Percentiles rank a stretch among this genome's conserved stretches.
phyloP scores from a whole-genome alignment of 2,113 vertebrate genomes.

The Alaudala cheleensis region DNA sequence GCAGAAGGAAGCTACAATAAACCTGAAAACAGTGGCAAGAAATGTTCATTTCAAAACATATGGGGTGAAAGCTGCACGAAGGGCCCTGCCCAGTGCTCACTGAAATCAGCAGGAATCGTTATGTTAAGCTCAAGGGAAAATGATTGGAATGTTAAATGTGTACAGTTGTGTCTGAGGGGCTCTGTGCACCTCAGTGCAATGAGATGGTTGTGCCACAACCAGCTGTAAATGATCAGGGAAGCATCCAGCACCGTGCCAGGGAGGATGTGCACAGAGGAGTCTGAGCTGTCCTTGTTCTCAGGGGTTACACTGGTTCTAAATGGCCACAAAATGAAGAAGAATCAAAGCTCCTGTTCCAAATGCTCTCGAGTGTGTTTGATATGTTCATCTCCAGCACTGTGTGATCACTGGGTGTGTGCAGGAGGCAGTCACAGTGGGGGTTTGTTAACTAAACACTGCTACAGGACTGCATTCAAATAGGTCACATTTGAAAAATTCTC shows the following conservation, averaged over 20 bases:
- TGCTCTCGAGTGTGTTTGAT: not conserved
- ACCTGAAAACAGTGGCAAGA: conserved; percentile 50
- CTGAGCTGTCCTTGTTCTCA: not conserved
- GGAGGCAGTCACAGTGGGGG: not conserved
- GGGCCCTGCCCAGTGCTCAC: not conserved
- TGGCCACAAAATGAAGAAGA: not conserved
- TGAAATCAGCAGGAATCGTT: not conserved
- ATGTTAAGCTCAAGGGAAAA: conserved; percentile 3
- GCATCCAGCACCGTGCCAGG: not conserved
- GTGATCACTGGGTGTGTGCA: not conserved
- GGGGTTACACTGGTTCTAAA: not conserved
- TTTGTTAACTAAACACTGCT: not conserved
- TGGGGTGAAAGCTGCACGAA: not conserved
- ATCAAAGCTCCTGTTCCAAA: not conserved
- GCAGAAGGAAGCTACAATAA: conserved; percentile 53
- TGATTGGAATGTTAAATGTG: not conserved
- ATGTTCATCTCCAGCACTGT: fast-evolving
- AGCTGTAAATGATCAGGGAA: not conserved
- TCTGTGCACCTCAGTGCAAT: not conserved
- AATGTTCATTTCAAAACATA: not conserved
- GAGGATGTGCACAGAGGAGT: not conserved
- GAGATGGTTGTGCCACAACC: not conserved
- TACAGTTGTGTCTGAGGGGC: not conserved
- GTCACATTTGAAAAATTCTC: not conserved
- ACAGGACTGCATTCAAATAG: not conserved